phyloP scores from a whole-genome alignment of 2,888 invertebrate genomes.

The Volucella inflata region DNA sequence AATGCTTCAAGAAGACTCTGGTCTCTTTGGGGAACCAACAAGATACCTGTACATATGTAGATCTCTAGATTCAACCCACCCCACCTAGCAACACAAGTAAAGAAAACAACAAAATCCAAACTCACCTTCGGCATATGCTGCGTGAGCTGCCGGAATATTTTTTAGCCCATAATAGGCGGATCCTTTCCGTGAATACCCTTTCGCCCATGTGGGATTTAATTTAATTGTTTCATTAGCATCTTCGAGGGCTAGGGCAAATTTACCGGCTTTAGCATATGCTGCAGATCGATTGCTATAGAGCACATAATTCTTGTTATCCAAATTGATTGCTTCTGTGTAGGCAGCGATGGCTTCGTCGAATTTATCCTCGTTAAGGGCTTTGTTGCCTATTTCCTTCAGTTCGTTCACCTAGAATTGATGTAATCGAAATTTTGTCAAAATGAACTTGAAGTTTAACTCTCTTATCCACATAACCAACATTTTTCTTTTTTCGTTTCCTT shows the following conservation, averaged over 20 bases:
- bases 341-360: conserved; percentile 91
- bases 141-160: conserved; percentile 89
- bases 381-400: conserved; percentile 94
- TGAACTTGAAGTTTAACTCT: conserved; percentile 36
- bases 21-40: too few species aligned
- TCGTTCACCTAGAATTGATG: conserved; percentile 87
- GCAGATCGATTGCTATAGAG: conserved; percentile 96
- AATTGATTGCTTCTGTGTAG: conserved; percentile 92
- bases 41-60: too few species aligned
- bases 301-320: conserved; percentile 93
- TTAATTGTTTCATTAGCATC: conserved; percentile 94
- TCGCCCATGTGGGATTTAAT: conserved; percentile 93
- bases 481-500: conserved; percentile 13
- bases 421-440: conserved; percentile 18
- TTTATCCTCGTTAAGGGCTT: conserved; percentile 90
- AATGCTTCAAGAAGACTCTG: too few species aligned
- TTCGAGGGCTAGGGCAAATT: conserved; percentile 89
- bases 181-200: conserved; percentile 95
- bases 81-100: not conserved
- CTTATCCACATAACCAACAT: conserved; percentile 54
- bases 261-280: conserved; percentile 92
- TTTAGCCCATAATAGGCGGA: conserved; percentile 92
- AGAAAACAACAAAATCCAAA: conserved; percentile 22
- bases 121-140: conserved; percentile 88
- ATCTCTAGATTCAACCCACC: too few species aligned